Conservation (phyloP, 2,113 vertebrate genomes). For the Lepus europaeus region DNA sequence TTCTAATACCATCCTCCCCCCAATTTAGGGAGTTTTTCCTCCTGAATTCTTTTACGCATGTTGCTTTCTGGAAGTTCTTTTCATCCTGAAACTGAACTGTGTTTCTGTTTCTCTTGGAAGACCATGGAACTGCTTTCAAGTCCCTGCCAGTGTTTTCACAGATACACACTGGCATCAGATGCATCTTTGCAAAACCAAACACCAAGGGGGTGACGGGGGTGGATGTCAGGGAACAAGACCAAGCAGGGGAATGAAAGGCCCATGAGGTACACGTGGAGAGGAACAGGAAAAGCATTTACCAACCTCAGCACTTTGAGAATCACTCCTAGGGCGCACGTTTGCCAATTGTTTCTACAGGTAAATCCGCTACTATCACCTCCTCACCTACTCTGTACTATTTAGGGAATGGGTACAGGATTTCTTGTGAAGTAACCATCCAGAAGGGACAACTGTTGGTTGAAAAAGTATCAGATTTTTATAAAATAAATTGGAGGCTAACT, state of each 20-base stretch:
- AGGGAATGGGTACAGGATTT: background rate
- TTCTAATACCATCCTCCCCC: background rate
- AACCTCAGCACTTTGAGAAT: background rate
- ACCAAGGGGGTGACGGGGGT: background rate
- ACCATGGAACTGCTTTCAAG: background rate
- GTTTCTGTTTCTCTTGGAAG: constrained; percentile 58
- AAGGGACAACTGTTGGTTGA: background rate
- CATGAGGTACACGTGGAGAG: background rate
- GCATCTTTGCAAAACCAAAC: background rate
- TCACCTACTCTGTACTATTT: background rate
- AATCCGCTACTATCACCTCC: background rate
- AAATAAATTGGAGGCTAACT: background rate
- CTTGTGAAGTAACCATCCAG: background rate
- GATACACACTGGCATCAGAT: constrained; percentile 27
- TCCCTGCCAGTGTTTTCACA: constrained; percentile 33
- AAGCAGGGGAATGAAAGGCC: background rate
- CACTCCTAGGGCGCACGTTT: background rate
- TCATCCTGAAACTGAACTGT: background rate
- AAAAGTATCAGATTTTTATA: background rate
- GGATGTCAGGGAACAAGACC: background rate
- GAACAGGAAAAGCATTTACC: background rate
- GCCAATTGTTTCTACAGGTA: background rate
- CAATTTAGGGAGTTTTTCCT: background rate
- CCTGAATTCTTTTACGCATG: background rate
- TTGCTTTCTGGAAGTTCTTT: constrained; percentile 21